Base-by-base conservation (phyloP, 2,113 vertebrate species). In the human (Homo sapiens) region DNA sequence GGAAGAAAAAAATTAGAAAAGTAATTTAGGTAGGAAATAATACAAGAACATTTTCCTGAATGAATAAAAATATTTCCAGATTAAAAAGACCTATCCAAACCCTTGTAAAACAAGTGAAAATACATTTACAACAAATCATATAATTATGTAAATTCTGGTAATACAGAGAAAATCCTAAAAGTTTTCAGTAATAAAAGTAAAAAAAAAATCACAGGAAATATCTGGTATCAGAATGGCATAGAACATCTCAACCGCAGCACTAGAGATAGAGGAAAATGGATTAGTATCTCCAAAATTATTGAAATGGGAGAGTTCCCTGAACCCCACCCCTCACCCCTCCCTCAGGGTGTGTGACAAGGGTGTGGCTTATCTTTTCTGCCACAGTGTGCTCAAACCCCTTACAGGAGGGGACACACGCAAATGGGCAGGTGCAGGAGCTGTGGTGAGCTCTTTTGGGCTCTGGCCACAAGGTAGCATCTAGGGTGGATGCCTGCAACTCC, bases 71-170 rank as follows among this genome's bases (percentile, higher is more conserved):
- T 35, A 14, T 73, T 79, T 83, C n/a, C 16, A 90, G 2, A 59
- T 93, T 64, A 8, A 86, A 85, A n/a, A 14, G 22, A 78, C 8
- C 3, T 14, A 70, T 27, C 10, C 14, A 93, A 82, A 64, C 6
- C n/a, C 70, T 16, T 45, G 6, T 27, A 84, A 76, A 94, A 95
- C 84, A 90, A 87, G 8, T 82, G 52, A 97, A 91, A 84, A 32
- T 43, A 79, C 23, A 83, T 43, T 87, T 23, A n/a, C 22, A 95
- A 55, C 3, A 91, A 93, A 48, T 90, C 0, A 32, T 35, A 90
- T 82, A 7, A 91, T 45, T 93, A 3, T 61, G 5, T 64, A 93
- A 68, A 61, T 93, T 94, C 72, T 45, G 52, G 17, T 22, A 70
- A 10, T 30, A 70, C 16, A 70, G 9, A n/a, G 17, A 93, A n/a